Conservation (phyloP, 2,113 vertebrate genomes). For the Neogale vison region DNA sequence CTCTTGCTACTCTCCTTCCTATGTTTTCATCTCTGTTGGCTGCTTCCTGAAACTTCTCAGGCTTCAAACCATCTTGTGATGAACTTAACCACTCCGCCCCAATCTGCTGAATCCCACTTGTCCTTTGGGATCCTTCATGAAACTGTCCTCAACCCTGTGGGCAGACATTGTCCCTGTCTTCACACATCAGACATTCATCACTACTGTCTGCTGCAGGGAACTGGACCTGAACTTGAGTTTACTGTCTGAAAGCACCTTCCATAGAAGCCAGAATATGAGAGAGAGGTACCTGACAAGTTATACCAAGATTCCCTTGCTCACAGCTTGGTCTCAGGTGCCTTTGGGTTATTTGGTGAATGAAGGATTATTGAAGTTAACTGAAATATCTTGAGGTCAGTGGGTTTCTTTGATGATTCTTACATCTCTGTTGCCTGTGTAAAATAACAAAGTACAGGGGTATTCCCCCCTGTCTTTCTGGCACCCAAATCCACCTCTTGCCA, state of each 20-base stretch:
- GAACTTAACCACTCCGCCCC: neutral
- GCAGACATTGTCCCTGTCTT: neutral
- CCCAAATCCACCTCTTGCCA: neutral
- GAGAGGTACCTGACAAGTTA: neutral
- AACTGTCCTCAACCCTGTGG: neutral
- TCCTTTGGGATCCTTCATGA: neutral
- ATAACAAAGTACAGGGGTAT: neutral
- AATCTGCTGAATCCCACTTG: neutral
- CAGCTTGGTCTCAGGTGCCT: neutral
- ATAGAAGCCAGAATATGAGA: neutral
- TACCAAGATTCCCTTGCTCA: neutral
- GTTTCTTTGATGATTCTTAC: neutral
- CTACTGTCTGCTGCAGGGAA: neutral
- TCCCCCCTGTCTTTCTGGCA: neutral
- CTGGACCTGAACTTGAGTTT: neutral
- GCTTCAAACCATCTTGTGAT: neutral
- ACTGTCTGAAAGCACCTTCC: neutral
- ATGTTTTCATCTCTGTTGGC: neutral
- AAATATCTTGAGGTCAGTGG: neutral
- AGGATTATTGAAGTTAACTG: slow-evolving; percentile 15
- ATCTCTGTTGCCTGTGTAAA: slow-evolving; percentile 34
- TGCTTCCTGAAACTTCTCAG: neutral
- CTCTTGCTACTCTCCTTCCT: neutral
- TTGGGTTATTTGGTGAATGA: neutral
- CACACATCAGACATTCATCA: neutral